Evolutionary conservation across 2,888 invertebrate genomes (phyloP).

Genomic region (Smittia aterrima): DNA sequence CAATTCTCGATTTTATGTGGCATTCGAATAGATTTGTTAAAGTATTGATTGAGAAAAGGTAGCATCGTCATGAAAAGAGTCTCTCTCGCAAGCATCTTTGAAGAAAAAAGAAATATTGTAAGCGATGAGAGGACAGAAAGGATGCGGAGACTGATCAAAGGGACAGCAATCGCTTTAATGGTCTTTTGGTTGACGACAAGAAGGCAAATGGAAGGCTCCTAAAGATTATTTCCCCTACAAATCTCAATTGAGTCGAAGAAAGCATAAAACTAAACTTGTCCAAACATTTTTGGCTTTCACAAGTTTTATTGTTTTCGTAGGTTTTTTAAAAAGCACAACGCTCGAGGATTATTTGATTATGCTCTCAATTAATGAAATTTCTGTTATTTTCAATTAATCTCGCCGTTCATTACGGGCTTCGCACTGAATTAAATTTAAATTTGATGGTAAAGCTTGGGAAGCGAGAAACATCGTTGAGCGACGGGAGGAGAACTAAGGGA

Average conservation of each 20-base stretch:
- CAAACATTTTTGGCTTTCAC: no score
- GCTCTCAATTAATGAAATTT: slow-evolving; percentile 17
- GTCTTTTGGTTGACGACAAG: slow-evolving; percentile 18
- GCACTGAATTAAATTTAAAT: slow-evolving; percentile 32
- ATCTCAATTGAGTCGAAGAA: neutral
- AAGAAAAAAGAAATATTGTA: no score
- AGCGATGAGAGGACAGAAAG: no score
- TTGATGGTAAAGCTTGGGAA: slow-evolving; percentile 10
- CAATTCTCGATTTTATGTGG: neutral
- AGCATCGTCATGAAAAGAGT: neutral
- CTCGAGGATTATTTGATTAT: slow-evolving; percentile 26
- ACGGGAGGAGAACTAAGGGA: neutral
- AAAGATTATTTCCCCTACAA: neutral
- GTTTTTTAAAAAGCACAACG: neutral
- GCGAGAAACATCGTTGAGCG: neutral
- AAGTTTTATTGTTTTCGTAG: no score
- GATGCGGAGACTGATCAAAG: slow-evolving; percentile 18
- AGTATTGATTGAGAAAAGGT: neutral
- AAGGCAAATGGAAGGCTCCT: neutral
- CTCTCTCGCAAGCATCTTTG: neutral
- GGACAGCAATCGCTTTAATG: slow-evolving; percentile 25
- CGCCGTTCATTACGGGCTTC: slow-evolving; percentile 20
- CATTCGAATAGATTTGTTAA: neutral
- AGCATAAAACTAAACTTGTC: neutral
- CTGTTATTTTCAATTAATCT: slow-evolving; percentile 27